phyloP scores from a whole-genome alignment of 2,888 invertebrate genomes.

The Seira sanloemensis region DNA sequence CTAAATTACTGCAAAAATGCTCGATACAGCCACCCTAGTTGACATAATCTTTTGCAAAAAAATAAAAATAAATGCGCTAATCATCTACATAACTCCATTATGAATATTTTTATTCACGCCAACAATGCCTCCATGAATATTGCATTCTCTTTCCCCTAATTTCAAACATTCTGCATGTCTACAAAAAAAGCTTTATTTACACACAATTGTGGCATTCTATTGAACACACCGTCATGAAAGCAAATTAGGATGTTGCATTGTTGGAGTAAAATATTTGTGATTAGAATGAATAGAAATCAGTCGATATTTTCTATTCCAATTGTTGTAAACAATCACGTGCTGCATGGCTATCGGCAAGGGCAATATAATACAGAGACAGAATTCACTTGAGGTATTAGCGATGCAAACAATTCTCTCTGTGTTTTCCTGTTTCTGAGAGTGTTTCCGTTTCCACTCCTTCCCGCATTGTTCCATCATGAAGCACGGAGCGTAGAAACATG shows the following conservation, averaged over 20 bases:
- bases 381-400: too few relatives aligned
- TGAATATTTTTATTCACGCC: constrained; percentile 37
- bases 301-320: constrained; percentile 32
- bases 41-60: constrained; percentile 18
- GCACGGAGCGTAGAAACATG: too few relatives aligned
- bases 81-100: too few relatives aligned
- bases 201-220: too few relatives aligned
- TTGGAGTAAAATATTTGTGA: constrained; percentile 2
- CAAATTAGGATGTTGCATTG: constrained; percentile 22
- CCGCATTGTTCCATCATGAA: too few relatives aligned
- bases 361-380: constrained; percentile 6
- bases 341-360: constrained; percentile 18
- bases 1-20: constrained; percentile 32
- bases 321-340: constrained; percentile 52
- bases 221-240: too few relatives aligned
- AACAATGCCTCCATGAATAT: too few relatives aligned
- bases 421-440: constrained; percentile 14
- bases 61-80: too few relatives aligned
- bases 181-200: too few relatives aligned
- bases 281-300: constrained; percentile 12
- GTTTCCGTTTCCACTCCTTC: constrained; percentile 40
- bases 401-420: not conserved
- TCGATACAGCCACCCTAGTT: constrained; percentile 31
- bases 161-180: constrained; percentile 20
- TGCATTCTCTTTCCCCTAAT: constrained; percentile 24